These are phyloP conservation scores for Ichneumon xanthorius DNA, from an alignment of 2,888 invertebrate species.

Conservation along the genomic window DNA sequence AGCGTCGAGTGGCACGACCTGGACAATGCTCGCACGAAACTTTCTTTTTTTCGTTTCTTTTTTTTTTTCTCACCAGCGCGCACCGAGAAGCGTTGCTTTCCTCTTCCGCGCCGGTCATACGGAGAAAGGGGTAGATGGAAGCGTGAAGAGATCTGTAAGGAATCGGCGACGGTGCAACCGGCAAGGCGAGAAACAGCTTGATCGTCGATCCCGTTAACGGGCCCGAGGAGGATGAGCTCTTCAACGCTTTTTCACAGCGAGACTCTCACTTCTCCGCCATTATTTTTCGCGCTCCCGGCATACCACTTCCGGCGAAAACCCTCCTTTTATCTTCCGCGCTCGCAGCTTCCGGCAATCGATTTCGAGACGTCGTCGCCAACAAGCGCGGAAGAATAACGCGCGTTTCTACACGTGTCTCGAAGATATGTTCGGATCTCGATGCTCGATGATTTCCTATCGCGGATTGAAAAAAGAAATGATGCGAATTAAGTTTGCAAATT, in stretches of 20 bases:
- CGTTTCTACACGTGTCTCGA: constrained; percentile 14
- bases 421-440: constrained; percentile 9
- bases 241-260: constrained; percentile 50
- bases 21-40: constrained; percentile 64
- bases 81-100: constrained; percentile 26
- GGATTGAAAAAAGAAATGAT: neutral
- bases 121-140: constrained; percentile 33
- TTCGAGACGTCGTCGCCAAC: constrained; percentile 39
- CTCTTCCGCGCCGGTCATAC: neutral
- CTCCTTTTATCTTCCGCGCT: constrained; percentile 48
- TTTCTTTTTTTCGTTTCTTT: constrained; percentile 24
- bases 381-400: constrained; percentile 50
- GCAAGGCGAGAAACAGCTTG: constrained; percentile 55
- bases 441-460: neutral
- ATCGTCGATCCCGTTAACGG: constrained; percentile 73
- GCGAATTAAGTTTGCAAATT: neutral
- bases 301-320: constrained; percentile 59
- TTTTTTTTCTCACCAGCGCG: constrained; percentile 10
- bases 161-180: constrained; percentile 55
- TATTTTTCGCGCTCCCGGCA: constrained; percentile 50
- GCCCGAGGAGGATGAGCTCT: constrained; percentile 44
- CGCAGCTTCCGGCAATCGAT: constrained; percentile 65
- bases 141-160: constrained; percentile 64
- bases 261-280: constrained; percentile 39
- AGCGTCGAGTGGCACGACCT: constrained; percentile 64